Conservation (phyloP, 92 coral and sea anemone species). For the Paramuricea clavata region DNA sequence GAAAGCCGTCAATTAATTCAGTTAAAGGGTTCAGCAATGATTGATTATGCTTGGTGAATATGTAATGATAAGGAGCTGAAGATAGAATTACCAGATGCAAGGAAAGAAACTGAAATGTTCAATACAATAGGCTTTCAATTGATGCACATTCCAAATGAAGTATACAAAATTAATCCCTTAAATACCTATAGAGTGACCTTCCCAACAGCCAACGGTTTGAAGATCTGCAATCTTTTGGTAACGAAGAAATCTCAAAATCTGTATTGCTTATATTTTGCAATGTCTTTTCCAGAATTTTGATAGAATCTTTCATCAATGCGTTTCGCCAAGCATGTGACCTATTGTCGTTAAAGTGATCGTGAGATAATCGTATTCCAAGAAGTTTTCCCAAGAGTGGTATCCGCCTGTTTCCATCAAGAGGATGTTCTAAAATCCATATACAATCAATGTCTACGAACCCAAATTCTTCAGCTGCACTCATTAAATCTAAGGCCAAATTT, state of each 20-base stretch:
- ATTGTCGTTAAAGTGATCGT: not conserved
- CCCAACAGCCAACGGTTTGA: not conserved
- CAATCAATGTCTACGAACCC: constrained; percentile 19
- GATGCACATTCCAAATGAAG: no score
- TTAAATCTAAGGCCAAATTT: not conserved
- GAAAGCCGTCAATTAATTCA: no score
- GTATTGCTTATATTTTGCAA: constrained; percentile 10
- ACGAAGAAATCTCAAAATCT: not conserved
- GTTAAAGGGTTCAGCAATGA: no score
- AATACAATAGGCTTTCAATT: no score
- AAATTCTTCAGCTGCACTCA: not conserved
- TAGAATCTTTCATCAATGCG: constrained; percentile 10
- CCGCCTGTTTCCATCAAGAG: not conserved
- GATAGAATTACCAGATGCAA: no score
- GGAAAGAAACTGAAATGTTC: no score
- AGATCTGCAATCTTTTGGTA: not conserved
- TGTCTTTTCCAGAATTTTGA: not conserved
- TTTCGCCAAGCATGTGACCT: not conserved
- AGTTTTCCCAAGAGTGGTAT: constrained; percentile 15
- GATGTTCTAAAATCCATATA: constrained; percentile 18
- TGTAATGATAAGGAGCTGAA: no score
- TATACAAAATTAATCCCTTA: not conserved
- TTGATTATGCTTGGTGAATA: no score
- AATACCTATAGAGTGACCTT: constrained; percentile 22
- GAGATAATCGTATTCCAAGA: constrained; percentile 14